Base-by-base conservation (phyloP, 2,113 vertebrate genomes). In the Tetrax tetrax region DNA sequence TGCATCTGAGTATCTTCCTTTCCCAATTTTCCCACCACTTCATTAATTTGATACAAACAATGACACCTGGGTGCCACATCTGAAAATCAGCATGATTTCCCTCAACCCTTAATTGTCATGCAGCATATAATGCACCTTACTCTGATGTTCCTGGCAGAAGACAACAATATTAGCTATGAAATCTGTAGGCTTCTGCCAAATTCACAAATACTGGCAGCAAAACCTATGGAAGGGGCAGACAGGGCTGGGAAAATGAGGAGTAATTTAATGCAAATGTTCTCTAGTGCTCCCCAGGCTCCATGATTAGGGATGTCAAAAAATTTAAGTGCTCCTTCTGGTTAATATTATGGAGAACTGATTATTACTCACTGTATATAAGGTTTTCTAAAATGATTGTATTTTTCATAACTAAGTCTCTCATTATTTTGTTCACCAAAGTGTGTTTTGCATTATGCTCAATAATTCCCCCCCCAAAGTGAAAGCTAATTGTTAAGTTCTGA, bases 231-330 rank as follows among this genome's bases (percentile, higher is more conserved):
- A 95, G 69, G 87, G 93, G 93, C 95, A 96, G 96, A 97, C 93
- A 95, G 95, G 90, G 83, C 88, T 86, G 50, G 38, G 79, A 90
- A 98, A 98, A 98, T 69, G 97, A 98, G 95, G 95, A 97, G 93
- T 97, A 98, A 98, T 98, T 98, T 98, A 97, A 98, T 98, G 98
- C 97, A 98, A 98, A 98, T 98, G 94, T 92, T 97, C 97, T 91
- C 70, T 91, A 96, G 79, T 69, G 75, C 92, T 98, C 98, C 98
- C 98, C 93, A 96, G 97, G 97, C 96, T 95, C 95, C 91, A 89
- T 95, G 98, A 98, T 98, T 98, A 98, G 91, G 95, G 94, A 98
- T 97, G 98, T 98, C 95, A 98, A 96, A 95, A 98, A 98, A 97
- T 93, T 92, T 98, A 98, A 98, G 97, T 95, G 97, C 88, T 98